Base-by-base conservation (phyloP, 2,888 invertebrate genomes). In the Xiphydria camelus region DNA sequence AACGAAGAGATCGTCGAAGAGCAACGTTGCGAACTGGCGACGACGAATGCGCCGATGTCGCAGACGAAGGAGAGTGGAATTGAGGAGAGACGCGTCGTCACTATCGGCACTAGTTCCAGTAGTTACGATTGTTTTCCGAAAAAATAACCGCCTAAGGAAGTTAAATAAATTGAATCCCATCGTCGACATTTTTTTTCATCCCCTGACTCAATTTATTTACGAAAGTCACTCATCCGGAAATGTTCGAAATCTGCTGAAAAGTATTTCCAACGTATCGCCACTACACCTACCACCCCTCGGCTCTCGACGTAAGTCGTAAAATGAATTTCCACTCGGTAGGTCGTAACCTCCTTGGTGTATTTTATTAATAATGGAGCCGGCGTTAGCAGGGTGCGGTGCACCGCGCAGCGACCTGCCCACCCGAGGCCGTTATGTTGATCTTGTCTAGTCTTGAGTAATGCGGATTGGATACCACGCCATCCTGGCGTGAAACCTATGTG, bases 11-110 rank as follows among this genome's bases (percentile, higher is more conserved):
- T n/a, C n/a, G n/a, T n/a, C n/a, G n/a, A n/a, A n/a, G n/a, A n/a
- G n/a, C n/a, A n/a, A n/a, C n/a, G n/a, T n/a, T n/a, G n/a, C n/a
- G n/a, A n/a, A n/a, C n/a, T n/a, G n/a, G n/a, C n/a, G n/a, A n/a
- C n/a, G n/a, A n/a, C n/a, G n/a, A n/a, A n/a, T n/a, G n/a, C n/a
- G n/a, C n/a, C n/a, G n/a, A n/a, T n/a, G n/a, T n/a, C n/a, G n/a
- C n/a, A n/a, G n/a, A n/a, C n/a, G n/a, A n/a, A n/a, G n/a, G n/a
- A n/a, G n/a, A n/a, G n/a, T n/a, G n/a, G n/a, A n/a, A n/a, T 38
- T 25, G 23, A 22, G 14, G 40, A 49, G 9, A 51, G 47, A 36
- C 40, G 48, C 21, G 53, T 50, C 18, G 47, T 52, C 12, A 51
- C 50, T 1, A 37, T 32, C n/a, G 17, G 9, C 34, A 18, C 5